phyloP scores from a whole-genome alignment of 2,888 invertebrate species.

The Heteromyza rotundicornis region DNA sequence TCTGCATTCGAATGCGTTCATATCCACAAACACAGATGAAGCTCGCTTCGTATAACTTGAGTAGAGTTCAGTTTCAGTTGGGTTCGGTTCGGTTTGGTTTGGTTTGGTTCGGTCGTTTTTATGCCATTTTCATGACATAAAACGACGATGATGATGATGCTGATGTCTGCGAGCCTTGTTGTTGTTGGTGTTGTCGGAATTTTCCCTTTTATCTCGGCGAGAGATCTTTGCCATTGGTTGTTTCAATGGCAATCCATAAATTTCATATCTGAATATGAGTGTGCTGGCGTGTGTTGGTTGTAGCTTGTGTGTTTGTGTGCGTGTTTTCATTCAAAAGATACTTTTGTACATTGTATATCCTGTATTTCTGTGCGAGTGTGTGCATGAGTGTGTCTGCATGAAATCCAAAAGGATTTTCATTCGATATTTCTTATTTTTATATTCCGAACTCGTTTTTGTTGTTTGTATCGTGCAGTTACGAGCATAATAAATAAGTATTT shows the following conservation, averaged over 20 bases:
- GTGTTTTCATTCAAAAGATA: conserved; percentile 7
- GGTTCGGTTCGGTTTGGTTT: background rate
- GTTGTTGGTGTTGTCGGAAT: conserved; percentile 16
- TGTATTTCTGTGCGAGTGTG: background rate
- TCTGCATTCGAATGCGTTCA: background rate
- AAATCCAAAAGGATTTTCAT: conserved; percentile 16
- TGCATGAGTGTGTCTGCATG: background rate
- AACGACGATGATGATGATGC: background rate
- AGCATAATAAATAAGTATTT: conserved; percentile 17
- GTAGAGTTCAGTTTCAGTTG: too few relatives aligned
- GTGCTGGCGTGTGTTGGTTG: too few relatives aligned
- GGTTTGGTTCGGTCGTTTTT: background rate
- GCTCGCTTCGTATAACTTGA: background rate
- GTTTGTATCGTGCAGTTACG: conserved; percentile 3
- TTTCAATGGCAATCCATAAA: conserved; percentile 24
- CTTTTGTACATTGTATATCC: background rate
- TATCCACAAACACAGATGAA: background rate
- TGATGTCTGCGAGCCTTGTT: background rate
- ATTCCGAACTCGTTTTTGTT: background rate
- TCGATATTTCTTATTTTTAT: conserved; percentile 8
- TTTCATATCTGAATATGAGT: conserved; percentile 9
- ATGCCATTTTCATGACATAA: background rate
- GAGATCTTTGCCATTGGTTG: conserved; percentile 48
- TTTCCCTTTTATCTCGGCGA: conserved; percentile 41
- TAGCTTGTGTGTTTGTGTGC: conserved; percentile 10